A percentile compares a stretch with the other conserved stretches of the same genome.
These are phyloP conservation scores for Heterohyrax brucei DNA, from an alignment of 2,797 vertebrate species.

Conservation along the genomic window DNA sequence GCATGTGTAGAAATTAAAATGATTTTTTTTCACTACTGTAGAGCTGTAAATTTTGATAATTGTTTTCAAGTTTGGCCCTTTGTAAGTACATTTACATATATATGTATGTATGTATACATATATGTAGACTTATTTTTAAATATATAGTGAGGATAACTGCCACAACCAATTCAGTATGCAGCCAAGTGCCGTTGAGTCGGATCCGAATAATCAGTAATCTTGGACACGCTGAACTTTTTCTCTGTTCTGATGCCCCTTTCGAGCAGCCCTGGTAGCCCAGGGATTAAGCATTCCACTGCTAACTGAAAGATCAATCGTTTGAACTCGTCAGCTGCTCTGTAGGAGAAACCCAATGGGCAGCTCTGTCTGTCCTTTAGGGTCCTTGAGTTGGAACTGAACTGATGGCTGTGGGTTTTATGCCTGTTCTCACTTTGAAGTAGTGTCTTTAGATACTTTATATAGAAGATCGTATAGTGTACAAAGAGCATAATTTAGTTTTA, in stretches of 20 bases:
- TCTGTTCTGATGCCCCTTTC: conserved; percentile 72
- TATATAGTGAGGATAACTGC: conserved; percentile 79
- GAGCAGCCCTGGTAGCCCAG: background rate
- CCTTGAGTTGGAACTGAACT: background rate
- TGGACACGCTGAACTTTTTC: conserved; percentile 78
- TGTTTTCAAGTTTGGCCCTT: conserved; percentile 62
- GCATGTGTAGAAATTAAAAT: conserved; percentile 59
- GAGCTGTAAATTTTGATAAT: conserved; percentile 13
- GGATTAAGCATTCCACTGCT: background rate
- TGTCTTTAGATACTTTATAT: conserved; percentile 74
- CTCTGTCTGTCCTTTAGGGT: background rate
- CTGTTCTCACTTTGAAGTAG: conserved; percentile 66
- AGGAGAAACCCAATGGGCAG: background rate
- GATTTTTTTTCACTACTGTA: conserved; percentile 43
- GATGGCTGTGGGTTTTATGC: background rate
- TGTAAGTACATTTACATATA: conserved; percentile 65
- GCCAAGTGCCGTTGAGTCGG: too few relatives aligned
- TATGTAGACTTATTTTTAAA: conserved; percentile 75
- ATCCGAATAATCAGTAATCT: conserved; percentile 79
- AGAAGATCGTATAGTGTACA: conserved; percentile 23
- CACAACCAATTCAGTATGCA: conserved; percentile 70
- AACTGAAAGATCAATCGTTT: background rate
- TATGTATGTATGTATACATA: background rate
- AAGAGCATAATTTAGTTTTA: background rate
- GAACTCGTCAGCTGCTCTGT: background rate